phyloP scores from a whole-genome alignment of 2,888 invertebrate genomes.

The Platerodrilus igneus region DNA sequence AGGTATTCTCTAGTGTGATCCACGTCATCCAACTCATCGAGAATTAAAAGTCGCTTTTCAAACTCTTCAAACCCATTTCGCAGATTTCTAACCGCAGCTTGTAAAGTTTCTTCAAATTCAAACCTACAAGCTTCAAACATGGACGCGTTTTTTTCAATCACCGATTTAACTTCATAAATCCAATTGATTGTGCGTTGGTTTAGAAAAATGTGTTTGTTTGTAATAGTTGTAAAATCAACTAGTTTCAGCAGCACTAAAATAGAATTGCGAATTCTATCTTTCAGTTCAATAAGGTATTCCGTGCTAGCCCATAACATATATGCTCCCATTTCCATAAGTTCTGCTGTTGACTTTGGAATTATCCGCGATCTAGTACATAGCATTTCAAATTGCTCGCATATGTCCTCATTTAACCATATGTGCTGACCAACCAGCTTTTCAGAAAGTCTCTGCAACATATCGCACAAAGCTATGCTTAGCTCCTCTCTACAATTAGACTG shows the following conservation, averaged over 20 bases:
- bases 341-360: constrained; percentile 73
- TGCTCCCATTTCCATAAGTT: constrained; percentile 70
- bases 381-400: constrained; percentile 67
- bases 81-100: constrained; percentile 63
- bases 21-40: constrained; percentile 82
- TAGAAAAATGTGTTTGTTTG: constrained; percentile 68
- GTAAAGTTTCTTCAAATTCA: constrained; percentile 77
- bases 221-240: constrained; percentile 72
- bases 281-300: constrained; percentile 62
- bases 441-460: constrained; percentile 59
- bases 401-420: constrained; percentile 60
- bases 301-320: constrained; percentile 78
- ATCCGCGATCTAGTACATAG: constrained; percentile 65
- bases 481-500: constrained; percentile 61
- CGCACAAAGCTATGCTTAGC: constrained; percentile 55
- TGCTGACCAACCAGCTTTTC: constrained; percentile 60
- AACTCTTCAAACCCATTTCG: constrained; percentile 68
- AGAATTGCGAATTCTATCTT: constrained; percentile 64
- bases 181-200: constrained; percentile 82
- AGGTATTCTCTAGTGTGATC: constrained; percentile 74
- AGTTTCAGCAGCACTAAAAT: constrained; percentile 64
- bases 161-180: constrained; percentile 73
- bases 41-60: constrained; percentile 67
- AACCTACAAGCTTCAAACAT: constrained; percentile 77
- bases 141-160: constrained; percentile 75